A percentile compares a stretch with the other conserved stretches of the same genome.
Evolutionary conservation across 2,888 invertebrate genomes (phyloP).

Genomic region (Campopleginae sp.): DNA sequence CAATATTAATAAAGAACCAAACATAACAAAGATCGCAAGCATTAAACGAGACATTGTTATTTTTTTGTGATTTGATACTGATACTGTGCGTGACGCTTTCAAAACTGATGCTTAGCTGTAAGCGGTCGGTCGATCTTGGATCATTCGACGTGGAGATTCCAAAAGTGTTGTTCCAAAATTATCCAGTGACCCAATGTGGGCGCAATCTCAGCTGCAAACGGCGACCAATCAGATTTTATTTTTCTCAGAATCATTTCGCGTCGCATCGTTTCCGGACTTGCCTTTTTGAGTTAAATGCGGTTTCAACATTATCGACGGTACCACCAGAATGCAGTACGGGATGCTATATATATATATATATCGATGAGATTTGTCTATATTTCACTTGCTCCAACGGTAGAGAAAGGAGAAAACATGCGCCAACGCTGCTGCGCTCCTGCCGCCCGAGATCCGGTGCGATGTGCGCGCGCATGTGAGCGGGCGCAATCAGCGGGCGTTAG

Average conservation of each 20-base stretch:
- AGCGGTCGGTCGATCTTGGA: background rate
- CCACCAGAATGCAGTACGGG: background rate
- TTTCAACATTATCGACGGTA: background rate
- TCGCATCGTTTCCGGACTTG: background rate
- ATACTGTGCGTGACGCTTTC: constrained; percentile 15
- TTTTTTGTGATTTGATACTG: background rate
- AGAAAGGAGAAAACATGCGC: too few relatives aligned
- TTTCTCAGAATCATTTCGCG: background rate
- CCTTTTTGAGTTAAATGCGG: background rate
- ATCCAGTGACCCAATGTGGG: constrained; percentile 10
- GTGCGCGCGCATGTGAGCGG: too few relatives aligned
- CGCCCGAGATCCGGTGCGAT: too few relatives aligned
- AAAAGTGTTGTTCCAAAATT: constrained; percentile 44
- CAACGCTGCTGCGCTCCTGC: too few relatives aligned
- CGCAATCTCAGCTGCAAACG: background rate
- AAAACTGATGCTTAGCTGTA: constrained; percentile 18
- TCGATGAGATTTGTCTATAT: background rate
- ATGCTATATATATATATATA: too few relatives aligned
- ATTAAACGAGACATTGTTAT: constrained; percentile 51
- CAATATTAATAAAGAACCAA: constrained; percentile 41
- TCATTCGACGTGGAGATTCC: constrained; percentile 51
- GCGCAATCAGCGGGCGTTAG: too few relatives aligned
- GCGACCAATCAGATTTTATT: background rate
- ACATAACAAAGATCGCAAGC: constrained; percentile 13
- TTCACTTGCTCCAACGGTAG: background rate